Base-by-base conservation (phyloP, 1,140 invertebrate genomes). In the Ptiloglossa arizonensis region DNA sequence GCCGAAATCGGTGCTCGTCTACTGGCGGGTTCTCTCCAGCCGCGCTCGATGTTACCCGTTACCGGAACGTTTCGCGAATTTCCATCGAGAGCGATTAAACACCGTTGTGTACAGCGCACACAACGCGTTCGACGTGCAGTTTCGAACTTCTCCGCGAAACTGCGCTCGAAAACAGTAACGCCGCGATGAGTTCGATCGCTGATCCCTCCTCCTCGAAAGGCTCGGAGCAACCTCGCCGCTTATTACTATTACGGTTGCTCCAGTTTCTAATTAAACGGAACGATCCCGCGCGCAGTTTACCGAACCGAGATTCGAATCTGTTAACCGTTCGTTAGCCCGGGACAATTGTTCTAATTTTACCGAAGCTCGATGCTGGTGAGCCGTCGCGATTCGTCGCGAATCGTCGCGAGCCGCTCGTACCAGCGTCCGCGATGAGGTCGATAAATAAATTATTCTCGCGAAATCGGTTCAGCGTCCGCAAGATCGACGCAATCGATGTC, bases 61-160 rank as follows among this genome's bases (percentile, higher is more conserved):
- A 46, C 38, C 27, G 15, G 32, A 67, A 67, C 62, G 52, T 32
- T 15, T 22, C n/a, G 32, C 24, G 56, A 80, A 80, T 81, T 41
- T 52, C 56, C 48, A 74, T 74, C 72, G 56, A 27, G 27, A n/a
- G 13, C 54, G 62, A 79, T 81, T 81, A 80, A 73, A 48, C 69
- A 59, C 29, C 35, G 68, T 57, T 70, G 46, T 35, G 46, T 66
- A 35, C 56, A 27, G 75, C 54, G 29, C 62, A 38, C 50, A 50
- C 48, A n/a, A 27, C 46, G 41, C n/a, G 32, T 56, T 54, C 38
- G 32, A 79, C 59, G 50, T 41, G n/a, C 59, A 50, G 73, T 69
- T 67, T 48, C 56, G 35, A 74, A 52, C 35, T 56, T 35, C 46
- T 27, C 41, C 8, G 19, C 11, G n/a, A n/a, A 69, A 57, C 27